phyloP scores from a whole-genome alignment of 1,140 invertebrate genomes.

The Uloborus diversus region DNA sequence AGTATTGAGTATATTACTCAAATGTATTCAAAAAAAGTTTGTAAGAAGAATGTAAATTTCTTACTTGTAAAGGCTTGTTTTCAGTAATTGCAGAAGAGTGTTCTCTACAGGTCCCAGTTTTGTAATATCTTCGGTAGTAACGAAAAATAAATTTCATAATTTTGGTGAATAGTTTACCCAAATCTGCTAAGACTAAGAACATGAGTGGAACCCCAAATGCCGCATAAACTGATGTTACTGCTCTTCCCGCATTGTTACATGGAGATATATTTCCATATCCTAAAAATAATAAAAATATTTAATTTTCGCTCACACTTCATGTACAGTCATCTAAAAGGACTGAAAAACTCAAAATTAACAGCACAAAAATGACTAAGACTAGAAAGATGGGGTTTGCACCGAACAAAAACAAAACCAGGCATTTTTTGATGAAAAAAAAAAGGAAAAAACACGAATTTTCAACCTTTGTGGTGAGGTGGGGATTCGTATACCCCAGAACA shows the following conservation, averaged over 20 bases:
- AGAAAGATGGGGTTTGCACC: no score
- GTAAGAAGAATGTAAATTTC: no score
- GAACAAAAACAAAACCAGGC: no score
- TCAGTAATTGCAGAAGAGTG: constrained; percentile 11
- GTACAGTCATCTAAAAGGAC: no score
- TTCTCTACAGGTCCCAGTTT: constrained; percentile 39
- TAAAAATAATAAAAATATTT: constrained; percentile 20
- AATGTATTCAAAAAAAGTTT: no score
- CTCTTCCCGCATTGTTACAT: constrained; percentile 77
- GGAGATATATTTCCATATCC: constrained; percentile 90
- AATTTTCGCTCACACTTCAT: not conserved
- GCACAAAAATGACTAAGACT: no score
- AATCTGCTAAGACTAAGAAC: constrained; percentile 90
- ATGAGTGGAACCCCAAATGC: constrained; percentile 91
- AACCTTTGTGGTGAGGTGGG: no score
- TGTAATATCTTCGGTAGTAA: constrained; percentile 59
- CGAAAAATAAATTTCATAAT: constrained; percentile 71
- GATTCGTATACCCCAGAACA: no score
- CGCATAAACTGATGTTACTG: constrained; percentile 88
- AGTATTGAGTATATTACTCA: no score
- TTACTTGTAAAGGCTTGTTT: constrained; percentile 70
- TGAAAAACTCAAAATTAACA: no score
- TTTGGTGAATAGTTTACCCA: constrained; percentile 86
- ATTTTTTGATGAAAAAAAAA: no score
- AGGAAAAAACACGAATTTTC: no score